phyloP scores from a whole-genome alignment of 23 tunicate genomes.

The Diplosoma virens region DNA sequence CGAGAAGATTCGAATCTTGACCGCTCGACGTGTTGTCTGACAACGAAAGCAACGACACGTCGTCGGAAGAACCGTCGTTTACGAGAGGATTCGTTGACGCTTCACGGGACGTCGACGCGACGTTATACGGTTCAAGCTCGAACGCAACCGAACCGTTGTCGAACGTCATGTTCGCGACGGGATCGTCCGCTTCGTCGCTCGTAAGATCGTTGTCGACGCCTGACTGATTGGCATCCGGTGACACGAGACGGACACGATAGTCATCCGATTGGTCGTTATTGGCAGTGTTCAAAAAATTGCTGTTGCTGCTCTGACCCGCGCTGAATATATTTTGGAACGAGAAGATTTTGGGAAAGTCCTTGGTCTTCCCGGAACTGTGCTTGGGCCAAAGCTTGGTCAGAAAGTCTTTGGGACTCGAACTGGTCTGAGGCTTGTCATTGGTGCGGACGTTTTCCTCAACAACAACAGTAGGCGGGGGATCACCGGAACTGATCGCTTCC shows the following conservation, averaged over 20 bases:
- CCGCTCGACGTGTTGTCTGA: too few species aligned
- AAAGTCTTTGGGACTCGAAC: neutral
- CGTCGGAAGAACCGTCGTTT: too few species aligned
- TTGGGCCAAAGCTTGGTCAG: slow-evolving; percentile 1
- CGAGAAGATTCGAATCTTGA: too few species aligned
- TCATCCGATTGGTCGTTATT: neutral
- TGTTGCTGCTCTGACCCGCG: neutral
- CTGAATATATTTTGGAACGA: slow-evolving; percentile 5
- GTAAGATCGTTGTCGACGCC: too few species aligned
- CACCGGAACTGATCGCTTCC: slow-evolving; percentile 13
- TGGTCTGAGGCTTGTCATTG: neutral
- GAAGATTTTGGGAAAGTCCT: neutral
- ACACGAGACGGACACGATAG: neutral
- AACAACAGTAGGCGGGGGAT: neutral
- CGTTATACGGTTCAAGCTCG: too few species aligned
- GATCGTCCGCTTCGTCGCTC: too few species aligned
- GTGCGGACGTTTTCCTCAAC: neutral
- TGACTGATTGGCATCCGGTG: neutral
- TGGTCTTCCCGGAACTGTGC: neutral
- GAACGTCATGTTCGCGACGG: too few species aligned
- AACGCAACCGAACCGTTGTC: too few species aligned
- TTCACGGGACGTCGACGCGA: too few species aligned
- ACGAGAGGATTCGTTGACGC: too few species aligned
- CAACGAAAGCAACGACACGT: too few species aligned
- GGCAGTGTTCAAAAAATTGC: neutral